Evolutionary conservation across 1,140 invertebrate genomes (phyloP), one percentile per base, ranked within the genome.

Genomic region (Argopecten irradians): DNA sequence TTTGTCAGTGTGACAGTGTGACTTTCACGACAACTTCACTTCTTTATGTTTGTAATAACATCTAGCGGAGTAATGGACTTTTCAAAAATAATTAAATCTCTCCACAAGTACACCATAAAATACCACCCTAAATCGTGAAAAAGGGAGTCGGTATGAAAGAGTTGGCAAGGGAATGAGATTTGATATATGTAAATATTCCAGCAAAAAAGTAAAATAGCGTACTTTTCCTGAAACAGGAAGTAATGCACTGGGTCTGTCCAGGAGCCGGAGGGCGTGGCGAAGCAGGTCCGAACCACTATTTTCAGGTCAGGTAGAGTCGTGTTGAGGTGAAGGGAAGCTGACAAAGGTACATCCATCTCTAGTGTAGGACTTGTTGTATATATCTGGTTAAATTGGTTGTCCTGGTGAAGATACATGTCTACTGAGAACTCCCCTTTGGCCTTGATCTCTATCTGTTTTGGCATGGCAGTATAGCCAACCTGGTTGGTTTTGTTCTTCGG

Each of bases 301-400:
- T 71, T 71, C 55, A 71, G 55, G 22, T 71, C 19, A 1, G n/a
- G 55, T n/a, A 16, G 28, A 5, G 9, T 46, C 13, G 55, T 71
- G 8, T n/a, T 7, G 1, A 71, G 55, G 2, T 71, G 22, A 8
- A 71, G 55, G 16, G 55, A 71, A 2, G n/a, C 55, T 28, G 55
- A 71, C n/a, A 71, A 71, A 5, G n/a, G 22, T n/a, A 16, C 8
- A 5, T 28, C 28, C 55, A 71, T 71, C n/a, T n/a, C 3, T 11
- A 71, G 19, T 14, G 14, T 11, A n/a, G 55, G 33, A 33, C 55
- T 83, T 71, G 43, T 32, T 8, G 86, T 22, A 13, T 34, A 86
- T 9, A 19, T n/a, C n/a, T 28, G 28, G 14, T 86, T 34, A 36
- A 92, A 91, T 1, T 35, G 82, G 34, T 87, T 85, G 16, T 71